A percentile compares a stretch with the other conserved stretches of the same genome.
Evolutionary conservation across 2,113 vertebrate genomes (phyloP).

Genomic region (Carlito syrichta): DNA sequence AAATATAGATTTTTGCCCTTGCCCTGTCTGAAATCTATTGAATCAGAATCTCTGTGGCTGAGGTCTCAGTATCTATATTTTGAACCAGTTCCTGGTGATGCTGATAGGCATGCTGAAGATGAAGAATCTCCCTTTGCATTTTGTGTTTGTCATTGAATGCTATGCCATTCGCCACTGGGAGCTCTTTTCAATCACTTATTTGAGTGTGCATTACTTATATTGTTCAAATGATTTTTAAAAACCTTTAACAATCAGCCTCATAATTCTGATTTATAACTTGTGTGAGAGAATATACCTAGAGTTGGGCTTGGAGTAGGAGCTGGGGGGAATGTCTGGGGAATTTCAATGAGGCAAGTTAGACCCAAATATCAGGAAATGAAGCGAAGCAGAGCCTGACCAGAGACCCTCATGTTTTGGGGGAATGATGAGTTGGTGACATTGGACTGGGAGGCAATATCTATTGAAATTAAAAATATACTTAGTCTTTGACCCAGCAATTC

Average conservation of each 20-base stretch:
- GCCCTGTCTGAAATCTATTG: background rate
- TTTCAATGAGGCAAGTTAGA: background rate
- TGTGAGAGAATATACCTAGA: background rate
- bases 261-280: background rate
- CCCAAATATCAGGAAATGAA: background rate
- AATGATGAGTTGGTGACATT: background rate
- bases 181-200: background rate
- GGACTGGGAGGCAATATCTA: background rate
- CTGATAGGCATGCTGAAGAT: too few relatives aligned
- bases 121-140: background rate
- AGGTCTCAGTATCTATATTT: background rate
- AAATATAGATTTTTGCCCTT: background rate
- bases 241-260: background rate
- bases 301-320: background rate
- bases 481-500: background rate
- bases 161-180: background rate
- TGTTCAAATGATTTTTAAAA: background rate
- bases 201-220: background rate
- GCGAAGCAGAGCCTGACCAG: background rate
- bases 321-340: rapidly evolving
- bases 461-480: background rate
- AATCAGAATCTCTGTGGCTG: background rate
- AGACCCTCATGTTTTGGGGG: background rate
- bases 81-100: background rate
- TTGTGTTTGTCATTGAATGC: background rate